These are phyloP conservation scores for Limenitis camilla DNA, from an alignment of 2,888 invertebrate genomes.

Conservation along the genomic window DNA sequence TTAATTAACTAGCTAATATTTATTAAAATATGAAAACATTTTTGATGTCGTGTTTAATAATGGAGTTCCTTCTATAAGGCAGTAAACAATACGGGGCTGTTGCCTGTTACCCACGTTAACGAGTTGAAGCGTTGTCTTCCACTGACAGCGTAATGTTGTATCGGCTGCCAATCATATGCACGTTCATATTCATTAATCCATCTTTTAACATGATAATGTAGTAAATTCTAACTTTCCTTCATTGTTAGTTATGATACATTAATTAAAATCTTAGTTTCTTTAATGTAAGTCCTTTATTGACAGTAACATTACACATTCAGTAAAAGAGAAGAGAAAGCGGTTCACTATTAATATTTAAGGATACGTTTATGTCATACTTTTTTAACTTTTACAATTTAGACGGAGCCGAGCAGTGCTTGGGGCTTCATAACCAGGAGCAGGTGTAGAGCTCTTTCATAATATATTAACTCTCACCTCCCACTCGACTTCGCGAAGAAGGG, in stretches of 20 bases:
- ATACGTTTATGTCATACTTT: too few species aligned
- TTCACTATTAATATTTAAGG: too few species aligned
- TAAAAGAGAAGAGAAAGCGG: too few species aligned
- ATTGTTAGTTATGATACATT: neutral
- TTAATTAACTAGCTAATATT: neutral
- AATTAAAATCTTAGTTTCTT: neutral
- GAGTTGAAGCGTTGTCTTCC: slow-evolving; percentile 5
- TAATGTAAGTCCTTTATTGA: too few species aligned
- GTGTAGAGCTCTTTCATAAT: too few species aligned
- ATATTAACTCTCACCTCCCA: too few species aligned
- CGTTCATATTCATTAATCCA: slow-evolving; percentile 10
- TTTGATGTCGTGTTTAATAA: neutral
- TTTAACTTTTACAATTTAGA: too few species aligned
- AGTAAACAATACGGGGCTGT: neutral
- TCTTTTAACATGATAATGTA: slow-evolving; percentile 1
- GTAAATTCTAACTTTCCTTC: neutral
- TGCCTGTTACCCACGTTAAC: neutral
- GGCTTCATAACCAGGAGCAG: too few species aligned
- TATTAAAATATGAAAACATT: neutral
- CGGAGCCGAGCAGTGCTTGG: too few species aligned
- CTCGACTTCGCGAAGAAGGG: too few species aligned
- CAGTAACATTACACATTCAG: too few species aligned
- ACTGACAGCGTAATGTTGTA: slow-evolving; percentile 12
- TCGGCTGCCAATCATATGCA: slow-evolving; percentile 11
- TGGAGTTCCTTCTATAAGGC: neutral